Evolutionary conservation across 2,888 invertebrate genomes (phyloP).

Genomic region (Hypsopygia costalis): DNA sequence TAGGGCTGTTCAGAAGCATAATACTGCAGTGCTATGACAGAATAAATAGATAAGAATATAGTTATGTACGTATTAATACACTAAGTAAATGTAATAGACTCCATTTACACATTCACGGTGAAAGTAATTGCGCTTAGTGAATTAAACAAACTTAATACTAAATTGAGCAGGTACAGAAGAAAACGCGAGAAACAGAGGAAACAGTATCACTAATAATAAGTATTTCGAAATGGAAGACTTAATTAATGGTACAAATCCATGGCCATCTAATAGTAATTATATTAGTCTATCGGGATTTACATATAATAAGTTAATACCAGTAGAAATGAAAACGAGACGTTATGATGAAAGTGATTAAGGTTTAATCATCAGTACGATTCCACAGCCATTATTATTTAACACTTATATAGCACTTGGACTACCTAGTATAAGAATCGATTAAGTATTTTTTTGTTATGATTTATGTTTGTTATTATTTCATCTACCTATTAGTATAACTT

Average conservation of each 20-base stretch:
- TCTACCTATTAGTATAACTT: conserved; percentile 15
- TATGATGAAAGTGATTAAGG: conserved; percentile 56
- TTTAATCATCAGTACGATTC: conserved; percentile 71
- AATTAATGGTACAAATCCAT: conserved; percentile 68
- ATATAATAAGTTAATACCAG: conserved; percentile 31
- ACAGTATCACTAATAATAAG: conserved; percentile 43
- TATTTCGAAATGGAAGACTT: conserved; percentile 75
- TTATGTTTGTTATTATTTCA: conserved; percentile 36
- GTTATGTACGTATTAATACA: background rate
- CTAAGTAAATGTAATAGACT: conserved; percentile 9
- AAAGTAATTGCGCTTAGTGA: conserved; percentile 29
- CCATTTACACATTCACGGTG: conserved; percentile 17
- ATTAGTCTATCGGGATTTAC: conserved; percentile 46
- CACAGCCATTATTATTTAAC: conserved; percentile 76
- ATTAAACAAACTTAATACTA: conserved; percentile 42
- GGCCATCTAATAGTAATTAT: conserved; percentile 44
- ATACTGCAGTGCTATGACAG: conserved; percentile 7
- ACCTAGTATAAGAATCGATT: conserved; percentile 50
- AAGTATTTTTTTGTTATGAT: conserved; percentile 29
- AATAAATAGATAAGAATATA: conserved; percentile 4
- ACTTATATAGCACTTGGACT: conserved; percentile 66
- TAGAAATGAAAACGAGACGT: conserved; percentile 42
- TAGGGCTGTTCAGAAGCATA: conserved; percentile 3
- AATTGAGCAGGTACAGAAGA: conserved; percentile 64
- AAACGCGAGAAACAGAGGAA: conserved; percentile 46